Conservation (phyloP, 1,140 invertebrate species). For the Penaeus vannamei region DNA sequence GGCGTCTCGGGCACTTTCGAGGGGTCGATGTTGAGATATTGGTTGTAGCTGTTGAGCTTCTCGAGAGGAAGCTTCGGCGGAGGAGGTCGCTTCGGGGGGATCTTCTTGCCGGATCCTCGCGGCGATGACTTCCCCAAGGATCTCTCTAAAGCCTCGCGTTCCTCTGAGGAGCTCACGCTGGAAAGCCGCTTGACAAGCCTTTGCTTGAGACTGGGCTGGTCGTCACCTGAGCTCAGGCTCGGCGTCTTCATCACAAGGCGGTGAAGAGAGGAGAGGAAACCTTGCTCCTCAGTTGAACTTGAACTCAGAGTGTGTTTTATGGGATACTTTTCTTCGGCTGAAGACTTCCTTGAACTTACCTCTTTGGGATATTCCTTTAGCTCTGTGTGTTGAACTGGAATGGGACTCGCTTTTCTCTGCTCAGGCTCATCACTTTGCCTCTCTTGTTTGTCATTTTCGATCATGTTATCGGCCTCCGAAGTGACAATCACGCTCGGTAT, state of each 20-base stretch:
- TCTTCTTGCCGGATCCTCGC: conserved; percentile 40
- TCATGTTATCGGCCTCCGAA: too few species aligned
- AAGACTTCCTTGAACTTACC: too few species aligned
- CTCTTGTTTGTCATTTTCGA: too few species aligned
- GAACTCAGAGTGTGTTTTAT: conserved; percentile 27
- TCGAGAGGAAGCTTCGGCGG: conserved; percentile 48
- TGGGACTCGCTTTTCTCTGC: too few species aligned
- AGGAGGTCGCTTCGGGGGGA: conserved; percentile 49
- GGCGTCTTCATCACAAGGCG: conserved; percentile 51
- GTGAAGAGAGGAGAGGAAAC: conserved; percentile 52
- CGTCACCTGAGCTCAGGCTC: conserved; percentile 49
- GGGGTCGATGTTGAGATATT: conserved; percentile 24
- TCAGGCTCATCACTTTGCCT: too few species aligned
- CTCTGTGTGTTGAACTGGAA: not conserved
- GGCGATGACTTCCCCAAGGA: conserved; percentile 25
- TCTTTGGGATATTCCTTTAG: not conserved
- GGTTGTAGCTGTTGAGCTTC: conserved; percentile 49
- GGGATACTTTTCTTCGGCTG: not conserved
- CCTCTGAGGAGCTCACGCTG: conserved; percentile 55
- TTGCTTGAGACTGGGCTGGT: conserved; percentile 46
- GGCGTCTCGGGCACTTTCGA: conserved; percentile 40
- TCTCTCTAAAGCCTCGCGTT: conserved; percentile 23
- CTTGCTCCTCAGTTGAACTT: conserved; percentile 52
- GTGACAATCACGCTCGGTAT: too few species aligned
- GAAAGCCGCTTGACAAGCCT: conserved; percentile 48